Evolutionary conservation across 1,140 invertebrate genomes (phyloP), one percentile per base, ranked within the genome.

Genomic region (Bombus cullumanus): DNA sequence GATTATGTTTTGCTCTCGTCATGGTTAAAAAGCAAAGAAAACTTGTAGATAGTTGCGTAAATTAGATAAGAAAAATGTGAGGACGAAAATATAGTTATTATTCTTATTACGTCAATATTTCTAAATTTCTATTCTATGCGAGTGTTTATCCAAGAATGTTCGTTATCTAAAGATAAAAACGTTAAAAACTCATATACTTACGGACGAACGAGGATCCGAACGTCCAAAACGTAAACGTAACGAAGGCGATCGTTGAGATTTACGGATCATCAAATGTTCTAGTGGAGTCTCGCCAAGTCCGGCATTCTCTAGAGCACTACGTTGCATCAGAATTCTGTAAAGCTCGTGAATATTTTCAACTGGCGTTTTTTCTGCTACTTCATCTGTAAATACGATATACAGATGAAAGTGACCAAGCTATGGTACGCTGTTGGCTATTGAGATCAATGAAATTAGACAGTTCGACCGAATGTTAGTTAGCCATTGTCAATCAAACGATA

Each of bases 191-290:
- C 3, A 8, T 13, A 15, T 10, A 81, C 90, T 92, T 86, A 93
- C 92, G 34, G 90, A 68, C 9, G 90, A 62, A 13, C 78, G 78
- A 47, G 89, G 86, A 77, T 86, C 89, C 3, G 93, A 93, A 66
- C 95, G 93, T 72, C 95, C 95, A 81, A 95, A 96, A 74, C 95
- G 92, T 25, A 96, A 92, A 73, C 95, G 94, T 22, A 95, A 88
- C 31, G 94, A 94, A 9, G 95, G 95, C n/a, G 94, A 94, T 74
- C 95, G 92, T 76, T 95, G 94, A 41, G 95, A 95, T 89, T 95
- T 95, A 57, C 95, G 92, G 39, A 95, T 94, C 93, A 95, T 94
- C 73, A 95, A 86, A 87, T 95, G 95, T 77, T 94, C 86, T 25
- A 87, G 34, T 0, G 92, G 88, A 34, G 86, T 59, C 25, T 83